Evolutionary conservation across 1,140 invertebrate genomes (phyloP).

Genomic region (Drosophila equinoxialis): DNA sequence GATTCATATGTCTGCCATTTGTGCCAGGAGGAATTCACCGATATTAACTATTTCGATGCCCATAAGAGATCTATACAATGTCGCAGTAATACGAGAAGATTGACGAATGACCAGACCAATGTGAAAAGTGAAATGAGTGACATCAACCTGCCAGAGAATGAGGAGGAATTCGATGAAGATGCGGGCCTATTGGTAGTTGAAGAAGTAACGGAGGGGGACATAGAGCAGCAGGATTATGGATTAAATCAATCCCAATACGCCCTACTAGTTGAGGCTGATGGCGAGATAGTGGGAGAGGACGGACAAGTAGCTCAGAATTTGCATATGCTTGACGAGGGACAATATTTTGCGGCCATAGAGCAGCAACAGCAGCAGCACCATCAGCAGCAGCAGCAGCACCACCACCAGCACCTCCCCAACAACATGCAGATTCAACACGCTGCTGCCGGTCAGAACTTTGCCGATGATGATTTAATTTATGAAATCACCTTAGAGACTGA

Average conservation of each 20-base stretch:
- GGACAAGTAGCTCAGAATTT: conserved; percentile 21
- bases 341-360: conserved; percentile 24
- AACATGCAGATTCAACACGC: conserved; percentile 19
- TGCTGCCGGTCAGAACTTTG: conserved; percentile 29
- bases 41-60: conserved; percentile 78
- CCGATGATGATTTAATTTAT: conserved; percentile 62
- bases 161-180: conserved; percentile 69
- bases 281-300: conserved; percentile 5
- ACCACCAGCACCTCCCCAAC: conserved; percentile 6
- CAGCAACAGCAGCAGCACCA: conserved; percentile 20
- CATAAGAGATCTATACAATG: conserved; percentile 80
- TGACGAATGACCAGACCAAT: conserved; percentile 14
- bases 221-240: conserved; percentile 34
- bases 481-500: conserved; percentile 75
- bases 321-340: conserved; percentile 12
- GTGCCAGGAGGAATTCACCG: conserved; percentile 77
- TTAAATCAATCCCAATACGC: conserved; percentile 29
- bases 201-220: conserved; percentile 30
- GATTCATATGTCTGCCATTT: conserved; percentile 65
- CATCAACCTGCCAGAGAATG: conserved; percentile 20
- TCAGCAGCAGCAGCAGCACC: conserved; percentile 28
- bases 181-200: conserved; percentile 46
- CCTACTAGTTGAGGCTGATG: conserved; percentile 22
- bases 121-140: conserved; percentile 15
- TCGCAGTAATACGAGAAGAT: conserved; percentile 69